phyloP scores from a whole-genome alignment of 2,797 vertebrate species.

The Sphenodon punctatus region DNA sequence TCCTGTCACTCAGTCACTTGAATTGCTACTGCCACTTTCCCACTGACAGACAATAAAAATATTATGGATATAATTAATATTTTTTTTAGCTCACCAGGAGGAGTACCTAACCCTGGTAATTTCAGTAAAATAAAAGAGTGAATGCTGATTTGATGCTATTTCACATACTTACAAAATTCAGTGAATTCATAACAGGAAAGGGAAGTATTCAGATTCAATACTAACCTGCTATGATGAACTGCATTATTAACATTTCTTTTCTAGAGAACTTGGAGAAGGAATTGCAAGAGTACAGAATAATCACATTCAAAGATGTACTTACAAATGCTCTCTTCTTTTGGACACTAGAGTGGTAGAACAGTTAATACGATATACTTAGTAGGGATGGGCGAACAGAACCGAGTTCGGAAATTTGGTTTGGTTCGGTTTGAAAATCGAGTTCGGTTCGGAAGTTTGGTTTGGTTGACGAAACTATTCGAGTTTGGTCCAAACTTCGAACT shows the following conservation, averaged over 20 bases:
- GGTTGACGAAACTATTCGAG: too few species aligned
- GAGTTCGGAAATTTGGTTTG: too few species aligned
- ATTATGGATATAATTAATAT: conserved; percentile 4
- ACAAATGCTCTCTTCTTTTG: neutral
- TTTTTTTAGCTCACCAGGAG: neutral
- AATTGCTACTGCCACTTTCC: conserved; percentile 11
- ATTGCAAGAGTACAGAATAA: neutral
- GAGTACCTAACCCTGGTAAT: neutral
- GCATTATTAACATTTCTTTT: conserved; percentile 13
- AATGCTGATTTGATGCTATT: neutral
- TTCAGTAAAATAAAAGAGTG: conserved; percentile 14
- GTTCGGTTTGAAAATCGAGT: too few species aligned
- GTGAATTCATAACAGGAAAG: neutral
- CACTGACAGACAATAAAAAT: neutral
- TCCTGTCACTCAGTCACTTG: conserved; percentile 1
- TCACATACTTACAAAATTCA: neutral
- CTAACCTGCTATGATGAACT: neutral
- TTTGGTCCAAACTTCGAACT: too few species aligned
- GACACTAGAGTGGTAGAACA: neutral
- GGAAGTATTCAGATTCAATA: neutral
- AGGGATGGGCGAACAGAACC: too few species aligned
- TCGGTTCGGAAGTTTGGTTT: too few species aligned
- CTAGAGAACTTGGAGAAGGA: neutral
- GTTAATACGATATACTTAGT: conserved; percentile 21
- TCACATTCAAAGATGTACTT: neutral